Evolutionary conservation across 2,888 invertebrate species (phyloP), one percentile per base, ranked within the genome.

Genomic region (Andrena fulva): DNA sequence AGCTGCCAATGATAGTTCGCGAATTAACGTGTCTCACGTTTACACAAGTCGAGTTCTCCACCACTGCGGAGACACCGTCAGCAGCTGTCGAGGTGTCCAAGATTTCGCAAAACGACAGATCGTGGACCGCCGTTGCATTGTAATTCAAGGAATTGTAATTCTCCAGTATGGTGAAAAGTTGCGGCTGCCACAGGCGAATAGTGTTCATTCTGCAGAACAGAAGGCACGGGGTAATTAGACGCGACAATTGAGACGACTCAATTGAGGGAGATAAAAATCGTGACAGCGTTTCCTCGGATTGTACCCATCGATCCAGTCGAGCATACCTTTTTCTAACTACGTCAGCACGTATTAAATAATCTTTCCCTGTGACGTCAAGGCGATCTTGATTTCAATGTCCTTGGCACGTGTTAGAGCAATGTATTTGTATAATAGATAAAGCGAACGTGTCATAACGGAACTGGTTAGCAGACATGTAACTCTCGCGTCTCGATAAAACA

Each of bases 101-200:
- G 35, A 93, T 91, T 52, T 90, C 82, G 64, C 93, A 93, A 64
- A 93, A 91, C 0, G 91, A 92, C 1, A 59, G 87, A 35, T 52
- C 64, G 2, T 35, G 20, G 3, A 42, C 54, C 2, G 16, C 70
- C 27, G 78, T 68, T 4, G 64, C 20, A 27, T 80, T 77, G 3
- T 70, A 20, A 35, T 75, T 63, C 10, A 69, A 35, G 0, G 75
- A 84, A 12, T 87, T 72, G 64, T 87, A 87, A 64, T 89, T 60
- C 0, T 81, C 72, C 48, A 92, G 33, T 12, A 91, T 96, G 72
- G 97, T 96, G 86, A 98, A 98, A 24, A 98, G 95, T 92, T 98
- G 97, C 0, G 98, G 98, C 87, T 98, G 95, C 98, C 98, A 98
- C 48, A 98, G 95, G 20, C 98, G 96, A 54, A 98, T 94, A 0